Evolutionary conservation across 2,797 vertebrate genomes (phyloP).

Genomic region (Monodelphis domestica): DNA sequence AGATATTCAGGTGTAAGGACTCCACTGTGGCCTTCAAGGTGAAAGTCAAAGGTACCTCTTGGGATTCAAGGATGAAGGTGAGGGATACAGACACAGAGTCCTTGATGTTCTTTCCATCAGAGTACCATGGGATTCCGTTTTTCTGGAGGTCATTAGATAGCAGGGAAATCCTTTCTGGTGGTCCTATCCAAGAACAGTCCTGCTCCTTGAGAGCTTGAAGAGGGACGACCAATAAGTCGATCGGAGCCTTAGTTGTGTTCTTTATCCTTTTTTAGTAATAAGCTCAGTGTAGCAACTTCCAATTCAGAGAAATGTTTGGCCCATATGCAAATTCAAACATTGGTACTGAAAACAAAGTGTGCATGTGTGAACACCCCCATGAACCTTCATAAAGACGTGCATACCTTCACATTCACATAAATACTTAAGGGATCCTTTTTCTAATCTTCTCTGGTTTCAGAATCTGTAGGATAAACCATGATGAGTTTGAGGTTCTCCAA

Average conservation of each 20-base stretch:
- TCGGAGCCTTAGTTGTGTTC: not conserved
- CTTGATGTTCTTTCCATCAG: too few relatives aligned
- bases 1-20: not conserved
- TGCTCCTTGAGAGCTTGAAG: not conserved
- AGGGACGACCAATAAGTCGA: not conserved
- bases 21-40: not conserved
- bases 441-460: not conserved
- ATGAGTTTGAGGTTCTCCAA: not conserved
- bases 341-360: not conserved
- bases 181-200: too few relatives aligned
- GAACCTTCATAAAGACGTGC: too few relatives aligned
- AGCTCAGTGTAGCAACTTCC: not conserved
- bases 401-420: not conserved
- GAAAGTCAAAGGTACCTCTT: not conserved
- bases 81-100: not conserved
- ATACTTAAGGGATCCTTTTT: not conserved
- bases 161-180: not conserved
- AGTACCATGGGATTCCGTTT: not conserved
- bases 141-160: not conserved
- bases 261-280: not conserved
- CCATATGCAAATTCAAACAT: not conserved
- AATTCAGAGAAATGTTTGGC: not conserved
- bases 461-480: not conserved
- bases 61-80: not conserved
- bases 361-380: not conserved